A percentile compares a stretch with the other conserved stretches of the same genome.
Conservation (phyloP, 2,888 invertebrate species). For the Endomychus coccineus region DNA sequence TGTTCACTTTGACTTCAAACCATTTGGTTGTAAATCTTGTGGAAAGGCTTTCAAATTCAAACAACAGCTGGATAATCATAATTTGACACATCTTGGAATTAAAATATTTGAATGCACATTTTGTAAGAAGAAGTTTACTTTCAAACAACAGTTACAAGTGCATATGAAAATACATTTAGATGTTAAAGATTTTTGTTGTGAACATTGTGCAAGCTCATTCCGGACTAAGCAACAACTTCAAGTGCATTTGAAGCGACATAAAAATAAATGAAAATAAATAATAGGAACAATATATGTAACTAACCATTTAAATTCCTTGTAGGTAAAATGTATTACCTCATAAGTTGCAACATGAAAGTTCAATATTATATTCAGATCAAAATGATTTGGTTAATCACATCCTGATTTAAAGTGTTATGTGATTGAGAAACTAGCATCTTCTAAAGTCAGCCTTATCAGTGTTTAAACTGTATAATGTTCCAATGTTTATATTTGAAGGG, state of each 20-base stretch:
- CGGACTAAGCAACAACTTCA: slow-evolving; percentile 26
- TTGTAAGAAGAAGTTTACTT: slow-evolving; percentile 27
- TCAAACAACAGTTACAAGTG: slow-evolving; percentile 27
- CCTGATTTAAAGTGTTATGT: too few species aligned
- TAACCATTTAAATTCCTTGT: too few species aligned
- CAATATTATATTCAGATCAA: too few species aligned
- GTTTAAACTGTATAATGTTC: too few species aligned
- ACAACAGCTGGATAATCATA: slow-evolving; percentile 26
- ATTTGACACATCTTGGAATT: slow-evolving; percentile 20
- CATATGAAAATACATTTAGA: slow-evolving; percentile 22
- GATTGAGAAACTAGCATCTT: too few species aligned
- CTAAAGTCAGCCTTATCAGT: too few species aligned
- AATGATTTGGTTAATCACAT: too few species aligned
- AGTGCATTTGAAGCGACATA: slow-evolving; percentile 23
- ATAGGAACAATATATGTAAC: too few species aligned
- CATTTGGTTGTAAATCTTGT: slow-evolving; percentile 24
- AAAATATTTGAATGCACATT: slow-evolving; percentile 23
- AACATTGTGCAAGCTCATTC: slow-evolving; percentile 25
- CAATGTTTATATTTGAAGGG: too few species aligned
- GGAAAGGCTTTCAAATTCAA: slow-evolving; percentile 25
- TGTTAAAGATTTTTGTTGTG: slow-evolving; percentile 24
- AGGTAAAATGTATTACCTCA: too few species aligned
- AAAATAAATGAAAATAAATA: slow-evolving; percentile 15
- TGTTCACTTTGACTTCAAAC: slow-evolving; percentile 21
- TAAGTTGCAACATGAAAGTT: too few species aligned